Evolutionary conservation across 2,888 invertebrate genomes (phyloP), one percentile per base, ranked within the genome.

Genomic region (Orchesellides sinensis): DNA sequence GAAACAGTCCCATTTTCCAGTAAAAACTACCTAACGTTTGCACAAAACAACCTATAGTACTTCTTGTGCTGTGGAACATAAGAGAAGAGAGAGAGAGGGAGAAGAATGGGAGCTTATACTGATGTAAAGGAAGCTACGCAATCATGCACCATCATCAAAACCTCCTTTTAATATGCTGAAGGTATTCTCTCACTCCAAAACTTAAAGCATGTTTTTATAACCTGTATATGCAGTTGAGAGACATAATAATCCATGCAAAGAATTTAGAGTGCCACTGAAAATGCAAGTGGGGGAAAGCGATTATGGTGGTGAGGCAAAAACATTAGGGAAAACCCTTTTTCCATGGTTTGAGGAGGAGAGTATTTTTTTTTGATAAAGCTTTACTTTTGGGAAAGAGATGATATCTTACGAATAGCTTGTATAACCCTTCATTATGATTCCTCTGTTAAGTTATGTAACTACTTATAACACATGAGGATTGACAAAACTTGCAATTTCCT

Each of bases 221-320:
- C 47, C 21, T 66, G n/a, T 52, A 23, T 27, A 59, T 77, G 68
- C 77, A 17, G 47, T 68, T 49, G 78, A 69, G 35, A 59, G 66
- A 61, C 61, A 78, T 78, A 66, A 68, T 68, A 78, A 78, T 78
- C 69, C 69, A 78, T 78, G 68, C 78, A 78, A 78, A 49, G 78
- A 78, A 78, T 78, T 78, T 78, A 78, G 78, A 78, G 69, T 69
- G 78, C 49, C 40, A 78, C 68, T 78, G 78, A 69, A 78, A 75
- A 61, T 61, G 61, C 61, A 17, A 78, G 78, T 59, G 66, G 75
- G 66, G 75, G 75, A 75, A 77, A 77, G 77, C 29, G 77, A 68
- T 77, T 68, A 77, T 66, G 52, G 40, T 75, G 40, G 25, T 56
- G 21, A n/a, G 25, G 29, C 32, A 59, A 25, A 32, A 27, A 27